A percentile compares a stretch with the other conserved stretches of the same genome.
Evolutionary conservation across 2,797 vertebrate genomes (phyloP).

Genomic region (Pipistrellus kuhlii): DNA sequence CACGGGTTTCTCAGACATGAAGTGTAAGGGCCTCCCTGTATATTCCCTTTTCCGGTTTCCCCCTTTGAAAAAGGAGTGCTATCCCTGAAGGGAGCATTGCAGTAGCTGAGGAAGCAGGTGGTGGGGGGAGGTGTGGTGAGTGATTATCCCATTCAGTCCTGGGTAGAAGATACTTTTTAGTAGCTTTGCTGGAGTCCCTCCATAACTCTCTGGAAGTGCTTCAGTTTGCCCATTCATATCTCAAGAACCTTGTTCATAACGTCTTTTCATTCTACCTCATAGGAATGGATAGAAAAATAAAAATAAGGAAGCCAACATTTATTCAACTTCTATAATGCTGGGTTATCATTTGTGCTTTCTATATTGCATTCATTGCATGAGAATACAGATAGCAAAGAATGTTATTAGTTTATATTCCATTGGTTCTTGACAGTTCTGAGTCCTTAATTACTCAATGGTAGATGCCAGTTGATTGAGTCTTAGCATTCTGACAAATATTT

Average conservation of each 20-base stretch:
- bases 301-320: not conserved
- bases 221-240: not conserved
- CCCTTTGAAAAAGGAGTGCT: not conserved
- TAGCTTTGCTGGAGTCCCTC: not conserved
- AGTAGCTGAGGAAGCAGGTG: not conserved
- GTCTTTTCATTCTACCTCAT: not conserved
- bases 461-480: not conserved
- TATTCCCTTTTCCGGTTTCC: not conserved
- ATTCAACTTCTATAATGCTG: not conserved
- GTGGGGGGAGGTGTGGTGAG: not conserved
- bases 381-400: not conserved
- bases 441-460: not conserved
- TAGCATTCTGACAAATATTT: not conserved
- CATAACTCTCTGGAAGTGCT: not conserved
- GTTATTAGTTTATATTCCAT: not conserved
- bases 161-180: not conserved
- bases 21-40: not conserved
- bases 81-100: rapidly evolving
- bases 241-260: not conserved
- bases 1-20: not conserved
- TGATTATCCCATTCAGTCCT: too few relatives aligned
- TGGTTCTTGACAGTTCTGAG: not conserved
- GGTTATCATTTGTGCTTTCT: not conserved
- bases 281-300: not conserved
- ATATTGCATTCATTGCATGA: not conserved